These are phyloP conservation scores for Nyctibius bracteatus DNA, from an alignment of 2,113 vertebrate genomes.

Conservation along the genomic window DNA sequence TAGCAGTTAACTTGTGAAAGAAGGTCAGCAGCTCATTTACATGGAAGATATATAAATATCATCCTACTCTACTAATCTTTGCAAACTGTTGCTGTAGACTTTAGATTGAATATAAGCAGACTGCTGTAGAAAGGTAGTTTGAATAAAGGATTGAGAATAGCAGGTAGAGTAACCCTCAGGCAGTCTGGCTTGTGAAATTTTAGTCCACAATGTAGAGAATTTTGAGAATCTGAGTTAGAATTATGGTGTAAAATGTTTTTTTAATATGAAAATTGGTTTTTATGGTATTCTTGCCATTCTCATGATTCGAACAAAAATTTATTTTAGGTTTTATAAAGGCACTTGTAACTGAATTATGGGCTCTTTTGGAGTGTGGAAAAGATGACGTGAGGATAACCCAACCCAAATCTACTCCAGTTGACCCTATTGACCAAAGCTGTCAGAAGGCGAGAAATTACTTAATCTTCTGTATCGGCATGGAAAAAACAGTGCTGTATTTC, in stretches of 20 bases:
- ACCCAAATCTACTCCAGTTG: conserved; percentile 85
- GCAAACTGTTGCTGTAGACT: not conserved
- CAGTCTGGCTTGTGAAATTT: not conserved
- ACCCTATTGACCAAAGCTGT: conserved; percentile 90
- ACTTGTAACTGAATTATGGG: conserved; percentile 87
- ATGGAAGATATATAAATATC: not conserved
- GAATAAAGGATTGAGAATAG: not conserved
- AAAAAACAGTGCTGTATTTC: not conserved
- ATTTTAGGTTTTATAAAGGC: conserved; percentile 84
- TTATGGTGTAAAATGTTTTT: not conserved
- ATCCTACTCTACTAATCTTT: not conserved
- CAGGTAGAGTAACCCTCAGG: not conserved
- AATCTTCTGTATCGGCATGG: not conserved
- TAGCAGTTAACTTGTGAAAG: not conserved
- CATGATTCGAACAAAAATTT: not conserved
- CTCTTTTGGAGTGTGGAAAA: conserved; percentile 85
- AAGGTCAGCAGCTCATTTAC: not conserved
- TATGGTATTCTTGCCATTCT: not conserved
- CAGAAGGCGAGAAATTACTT: conserved; percentile 80
- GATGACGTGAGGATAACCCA: conserved; percentile 83
- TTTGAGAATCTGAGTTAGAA: not conserved
- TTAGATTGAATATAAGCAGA: not conserved
- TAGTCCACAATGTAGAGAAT: not conserved
- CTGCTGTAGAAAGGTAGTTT: not conserved
- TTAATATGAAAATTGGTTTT: not conserved